Percentiles rank a stretch among this genome's conserved stretches.
phyloP scores from a whole-genome alignment of 2,113 vertebrate species.

The Merops nubicus region DNA sequence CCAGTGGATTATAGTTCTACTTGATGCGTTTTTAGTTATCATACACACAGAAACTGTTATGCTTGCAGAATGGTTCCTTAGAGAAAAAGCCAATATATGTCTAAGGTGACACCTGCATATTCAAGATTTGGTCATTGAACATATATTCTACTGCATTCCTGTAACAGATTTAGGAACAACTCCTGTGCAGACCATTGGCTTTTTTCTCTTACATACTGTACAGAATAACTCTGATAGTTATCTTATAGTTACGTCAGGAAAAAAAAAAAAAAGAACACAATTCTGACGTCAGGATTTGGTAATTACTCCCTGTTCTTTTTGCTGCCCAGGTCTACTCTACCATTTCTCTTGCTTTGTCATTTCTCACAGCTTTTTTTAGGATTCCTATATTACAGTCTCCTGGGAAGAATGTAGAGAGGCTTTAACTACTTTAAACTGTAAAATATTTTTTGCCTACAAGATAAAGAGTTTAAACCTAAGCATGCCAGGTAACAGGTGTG shows the following conservation, averaged over 20 bases:
- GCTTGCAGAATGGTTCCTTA: background rate
- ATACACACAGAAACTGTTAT: background rate
- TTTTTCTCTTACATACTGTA: background rate
- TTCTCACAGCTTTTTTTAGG: background rate
- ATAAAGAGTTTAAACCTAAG: background rate
- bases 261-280: background rate
- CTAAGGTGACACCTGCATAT: background rate
- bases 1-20: background rate
- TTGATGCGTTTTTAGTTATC: background rate
- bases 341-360: background rate
- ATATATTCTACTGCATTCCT: background rate
- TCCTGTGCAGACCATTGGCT: background rate
- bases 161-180: background rate
- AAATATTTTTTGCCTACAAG: background rate
- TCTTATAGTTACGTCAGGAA: too few relatives aligned
- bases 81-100: background rate
- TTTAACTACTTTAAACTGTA: background rate
- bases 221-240: background rate
- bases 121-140: background rate
- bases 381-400: background rate
- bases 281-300: background rate
- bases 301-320: background rate
- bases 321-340: background rate
- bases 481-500: background rate
- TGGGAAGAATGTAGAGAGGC: accelerated